Conservation (phyloP, 2,797 vertebrate species). For the Cygnus olor region DNA sequence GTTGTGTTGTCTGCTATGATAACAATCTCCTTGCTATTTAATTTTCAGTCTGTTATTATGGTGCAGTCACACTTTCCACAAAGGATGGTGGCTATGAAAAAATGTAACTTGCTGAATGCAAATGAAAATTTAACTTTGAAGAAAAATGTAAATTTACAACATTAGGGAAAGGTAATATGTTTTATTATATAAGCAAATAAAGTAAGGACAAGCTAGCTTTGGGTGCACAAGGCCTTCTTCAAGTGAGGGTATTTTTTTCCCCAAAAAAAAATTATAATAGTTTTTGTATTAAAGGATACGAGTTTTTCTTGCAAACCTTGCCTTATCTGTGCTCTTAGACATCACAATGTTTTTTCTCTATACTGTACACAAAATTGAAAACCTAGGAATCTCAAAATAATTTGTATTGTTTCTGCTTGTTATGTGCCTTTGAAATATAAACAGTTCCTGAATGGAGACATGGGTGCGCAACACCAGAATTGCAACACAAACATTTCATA, state of each 20-base stretch:
- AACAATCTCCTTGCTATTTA: not conserved
- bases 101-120: not conserved
- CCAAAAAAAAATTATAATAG: not conserved
- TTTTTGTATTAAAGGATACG: not conserved
- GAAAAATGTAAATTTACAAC: not conserved
- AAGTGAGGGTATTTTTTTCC: fast-evolving
- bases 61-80: not conserved
- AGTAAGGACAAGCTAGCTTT: not conserved
- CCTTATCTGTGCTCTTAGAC: not conserved
- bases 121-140: not conserved
- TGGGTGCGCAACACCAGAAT: not conserved
- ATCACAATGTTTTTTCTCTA: not conserved
- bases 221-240: not conserved
- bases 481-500: not conserved
- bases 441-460: not conserved
- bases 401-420: not conserved
- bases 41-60: not conserved
- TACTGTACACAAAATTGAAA: not conserved
- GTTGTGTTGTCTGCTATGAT: not conserved
- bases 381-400: not conserved
- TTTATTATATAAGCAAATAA: not conserved
- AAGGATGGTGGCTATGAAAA: not conserved
- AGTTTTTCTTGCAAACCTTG: not conserved
- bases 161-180: not conserved
- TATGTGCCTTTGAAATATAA: not conserved